Base-by-base conservation (phyloP, 2,888 invertebrate genomes). In the Drosophila neotestacea region DNA sequence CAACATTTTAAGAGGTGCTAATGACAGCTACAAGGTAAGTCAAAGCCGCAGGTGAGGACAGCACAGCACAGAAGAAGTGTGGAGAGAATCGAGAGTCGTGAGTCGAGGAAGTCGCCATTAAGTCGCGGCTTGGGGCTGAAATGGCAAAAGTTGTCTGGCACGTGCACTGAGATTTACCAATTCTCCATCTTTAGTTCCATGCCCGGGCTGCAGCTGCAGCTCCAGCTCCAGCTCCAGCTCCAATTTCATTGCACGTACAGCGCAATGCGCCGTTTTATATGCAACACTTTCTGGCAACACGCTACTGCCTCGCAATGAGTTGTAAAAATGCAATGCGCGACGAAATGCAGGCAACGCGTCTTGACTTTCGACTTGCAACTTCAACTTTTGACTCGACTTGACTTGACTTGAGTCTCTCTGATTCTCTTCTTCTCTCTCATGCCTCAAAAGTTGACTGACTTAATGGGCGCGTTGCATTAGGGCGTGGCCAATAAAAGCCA, bases 11-110 rank as follows among this genome's bases (percentile, higher is more conserved):
- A 96, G 95, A 90, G 95, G 96, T 76, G 96, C 97, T 4, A 96
- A 97, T 92, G 95, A 95, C 32, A 98, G 97, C 93, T 97, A 97
- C 93, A 97, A 97, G 94, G 97, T 96, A 91, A 91, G 89, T 77
- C 85, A 79, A 70, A 67, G 66, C 65, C 76, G 56, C 76, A 60
- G 79, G 76, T 66, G 62, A 70, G 46, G 22, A 42, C 54, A 44
- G 28, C 13, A 41, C 22, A 16, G 39, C 11, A n/a, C 36, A 16
- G 38, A 0, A 28, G 10, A 32, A 44, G 28, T 7, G 44, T 5
- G 6, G 44, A 2, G 30, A 39, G 22, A 22, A 3, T 22, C 2
- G 22, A 22, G 22, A 22, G 22, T 22, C 22, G 30, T 4, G 39
- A 38, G 6, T 6, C 4, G 38, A 47, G 34, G 47, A 61, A 66